A percentile compares a stretch with the other conserved stretches of the same genome.
Evolutionary conservation across 2,113 vertebrate species (phyloP).

Genomic region (Butorides virescens): DNA sequence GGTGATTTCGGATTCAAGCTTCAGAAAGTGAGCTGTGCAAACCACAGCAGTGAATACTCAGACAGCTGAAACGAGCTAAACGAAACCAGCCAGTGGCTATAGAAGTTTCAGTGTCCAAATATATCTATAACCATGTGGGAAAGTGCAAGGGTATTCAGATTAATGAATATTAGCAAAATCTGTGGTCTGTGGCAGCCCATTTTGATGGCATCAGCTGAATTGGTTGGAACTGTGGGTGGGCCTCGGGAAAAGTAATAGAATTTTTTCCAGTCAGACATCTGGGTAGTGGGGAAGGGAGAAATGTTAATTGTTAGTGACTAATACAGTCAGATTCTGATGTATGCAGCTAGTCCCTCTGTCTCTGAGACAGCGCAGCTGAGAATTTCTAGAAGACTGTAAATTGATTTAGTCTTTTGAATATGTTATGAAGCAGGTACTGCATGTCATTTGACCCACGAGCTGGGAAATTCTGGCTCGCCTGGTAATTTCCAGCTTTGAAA

Average conservation of each 20-base stretch:
- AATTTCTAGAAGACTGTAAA: neutral
- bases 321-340: neutral
- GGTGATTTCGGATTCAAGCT: neutral
- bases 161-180: neutral
- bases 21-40: neutral
- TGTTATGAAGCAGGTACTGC: neutral
- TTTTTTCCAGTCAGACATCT: slow-evolving; percentile 12
- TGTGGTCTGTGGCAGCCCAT: neutral
- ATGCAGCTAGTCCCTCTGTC: neutral
- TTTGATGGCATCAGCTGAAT: neutral
- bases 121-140: neutral
- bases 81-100: neutral
- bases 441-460: neutral
- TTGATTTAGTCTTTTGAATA: neutral
- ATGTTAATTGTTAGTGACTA: slow-evolving; percentile 10
- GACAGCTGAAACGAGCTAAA: neutral
- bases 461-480: neutral
- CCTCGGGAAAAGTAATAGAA: neutral
- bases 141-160: neutral
- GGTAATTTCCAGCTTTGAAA: neutral
- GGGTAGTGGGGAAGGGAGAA: neutral
- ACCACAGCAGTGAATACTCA: neutral
- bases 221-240: neutral
- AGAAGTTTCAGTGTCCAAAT: neutral
- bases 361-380: neutral